Percentiles rank a stretch among this genome's conserved stretches.
These are phyloP conservation scores for Leptosomus discolor DNA, from an alignment of 2,113 vertebrate species.

Conservation along the genomic window DNA sequence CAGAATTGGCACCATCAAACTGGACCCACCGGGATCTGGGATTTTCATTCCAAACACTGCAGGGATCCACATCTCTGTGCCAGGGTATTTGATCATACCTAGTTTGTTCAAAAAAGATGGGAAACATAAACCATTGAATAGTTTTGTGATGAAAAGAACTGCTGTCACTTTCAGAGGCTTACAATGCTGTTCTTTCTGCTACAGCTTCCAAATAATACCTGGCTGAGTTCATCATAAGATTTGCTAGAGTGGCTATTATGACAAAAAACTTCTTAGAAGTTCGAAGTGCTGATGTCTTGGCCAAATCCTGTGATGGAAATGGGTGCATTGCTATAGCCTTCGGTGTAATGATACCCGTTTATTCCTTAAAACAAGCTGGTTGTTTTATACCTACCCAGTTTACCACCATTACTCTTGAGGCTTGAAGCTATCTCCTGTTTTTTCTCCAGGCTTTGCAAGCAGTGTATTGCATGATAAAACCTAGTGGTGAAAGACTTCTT, in stretches of 20 bases:
- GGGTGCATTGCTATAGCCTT: neutral
- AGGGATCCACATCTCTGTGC: conserved; percentile 74
- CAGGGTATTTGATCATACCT: conserved; percentile 80
- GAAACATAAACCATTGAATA: neutral
- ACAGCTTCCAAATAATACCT: neutral
- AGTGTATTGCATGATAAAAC: conserved; percentile 73
- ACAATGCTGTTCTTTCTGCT: neutral
- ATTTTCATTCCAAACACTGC: conserved; percentile 87
- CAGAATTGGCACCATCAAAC: conserved; percentile 83
- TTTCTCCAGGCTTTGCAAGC: conserved; percentile 70
- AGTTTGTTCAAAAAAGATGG: neutral
- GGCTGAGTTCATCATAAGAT: neutral
- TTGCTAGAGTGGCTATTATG: neutral
- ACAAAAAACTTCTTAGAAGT: neutral
- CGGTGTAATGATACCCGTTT: neutral
- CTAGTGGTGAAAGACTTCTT: conserved; percentile 68
- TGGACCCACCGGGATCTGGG: conserved; percentile 84
- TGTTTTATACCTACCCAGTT: conserved; percentile 64
- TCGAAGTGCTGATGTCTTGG: neutral
- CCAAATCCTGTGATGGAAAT: neutral
- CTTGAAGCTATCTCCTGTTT: conserved; percentile 62
- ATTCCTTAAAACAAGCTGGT: neutral
- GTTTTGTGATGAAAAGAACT: neutral
- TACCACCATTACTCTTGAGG: conserved; percentile 71
- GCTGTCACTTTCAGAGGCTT: neutral